These are phyloP conservation scores for Thamnophis elegans DNA, from an alignment of 2,797 vertebrate genomes.

Conservation along the genomic window DNA sequence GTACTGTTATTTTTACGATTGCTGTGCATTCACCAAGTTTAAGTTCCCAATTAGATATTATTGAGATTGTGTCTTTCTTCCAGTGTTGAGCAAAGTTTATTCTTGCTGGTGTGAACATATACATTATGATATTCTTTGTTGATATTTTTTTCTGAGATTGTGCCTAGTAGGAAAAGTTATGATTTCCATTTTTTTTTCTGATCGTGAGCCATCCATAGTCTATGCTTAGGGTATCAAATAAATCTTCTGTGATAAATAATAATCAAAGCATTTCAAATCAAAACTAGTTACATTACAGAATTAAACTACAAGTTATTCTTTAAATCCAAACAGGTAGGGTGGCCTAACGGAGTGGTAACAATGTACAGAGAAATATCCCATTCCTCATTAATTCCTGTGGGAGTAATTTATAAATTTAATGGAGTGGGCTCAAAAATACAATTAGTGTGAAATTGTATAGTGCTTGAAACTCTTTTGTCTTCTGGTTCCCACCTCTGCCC, in stretches of 20 bases:
- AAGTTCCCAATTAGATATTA: not conserved
- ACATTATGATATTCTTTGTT: not conserved
- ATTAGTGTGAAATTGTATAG: not conserved
- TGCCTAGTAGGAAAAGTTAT: not conserved
- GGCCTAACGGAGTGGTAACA: not conserved
- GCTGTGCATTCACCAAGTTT: not conserved
- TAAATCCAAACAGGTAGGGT: not conserved
- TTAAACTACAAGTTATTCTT: not conserved
- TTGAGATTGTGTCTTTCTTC: not conserved
- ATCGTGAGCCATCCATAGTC: not conserved
- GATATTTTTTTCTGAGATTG: not conserved
- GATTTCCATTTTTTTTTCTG: not conserved
- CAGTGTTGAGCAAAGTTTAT: not conserved
- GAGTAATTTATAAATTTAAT: not conserved
- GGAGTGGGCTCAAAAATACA: not conserved
- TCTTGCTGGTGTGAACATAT: not conserved
- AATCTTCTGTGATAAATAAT: not conserved
- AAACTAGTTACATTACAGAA: not conserved
- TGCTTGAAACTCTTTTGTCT: not conserved
- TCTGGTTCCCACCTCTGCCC: not conserved
- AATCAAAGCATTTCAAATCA: not conserved
- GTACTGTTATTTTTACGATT: not conserved
- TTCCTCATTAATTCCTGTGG: not conserved
- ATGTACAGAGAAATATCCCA: not conserved
- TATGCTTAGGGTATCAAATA: not conserved